Evolutionary conservation across 2,797 vertebrate genomes (phyloP).

Genomic region (Pseudochirops corinnae): DNA sequence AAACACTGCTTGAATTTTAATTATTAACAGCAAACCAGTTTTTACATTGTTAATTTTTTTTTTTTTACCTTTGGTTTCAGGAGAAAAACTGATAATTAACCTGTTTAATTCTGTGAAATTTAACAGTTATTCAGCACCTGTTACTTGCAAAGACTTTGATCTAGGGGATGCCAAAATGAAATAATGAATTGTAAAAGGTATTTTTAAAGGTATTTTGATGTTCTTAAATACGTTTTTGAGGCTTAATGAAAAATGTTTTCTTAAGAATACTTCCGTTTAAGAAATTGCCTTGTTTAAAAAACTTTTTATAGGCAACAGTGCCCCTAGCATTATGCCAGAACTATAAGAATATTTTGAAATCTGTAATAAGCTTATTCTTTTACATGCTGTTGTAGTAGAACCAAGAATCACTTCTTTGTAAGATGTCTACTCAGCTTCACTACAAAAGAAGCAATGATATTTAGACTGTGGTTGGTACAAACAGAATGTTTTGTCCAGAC

Average conservation of each 20-base stretch:
- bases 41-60: not conserved
- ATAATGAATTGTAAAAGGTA: not conserved
- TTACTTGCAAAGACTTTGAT: not conserved
- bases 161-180: not conserved
- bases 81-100: not conserved
- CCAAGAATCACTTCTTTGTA: constrained; percentile 75
- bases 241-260: not conserved
- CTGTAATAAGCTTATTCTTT: not conserved
- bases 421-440: constrained; percentile 37
- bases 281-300: not conserved
- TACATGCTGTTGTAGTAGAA: constrained; percentile 46
- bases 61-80: not conserved
- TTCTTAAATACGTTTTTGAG: not conserved
- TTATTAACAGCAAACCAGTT: constrained; percentile 21
- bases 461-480: constrained; percentile 72
- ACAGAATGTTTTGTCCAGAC: constrained; percentile 47
- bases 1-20: constrained; percentile 15
- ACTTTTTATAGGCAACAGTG: not conserved
- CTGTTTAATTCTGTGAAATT: not conserved
- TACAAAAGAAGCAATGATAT: constrained; percentile 65
- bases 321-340: not conserved
- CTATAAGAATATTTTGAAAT: not conserved
- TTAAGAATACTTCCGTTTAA: not conserved
- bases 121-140: not conserved
- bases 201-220: not conserved